phyloP scores from a whole-genome alignment of 2,797 vertebrate genomes.

The Hirundo rustica region DNA sequence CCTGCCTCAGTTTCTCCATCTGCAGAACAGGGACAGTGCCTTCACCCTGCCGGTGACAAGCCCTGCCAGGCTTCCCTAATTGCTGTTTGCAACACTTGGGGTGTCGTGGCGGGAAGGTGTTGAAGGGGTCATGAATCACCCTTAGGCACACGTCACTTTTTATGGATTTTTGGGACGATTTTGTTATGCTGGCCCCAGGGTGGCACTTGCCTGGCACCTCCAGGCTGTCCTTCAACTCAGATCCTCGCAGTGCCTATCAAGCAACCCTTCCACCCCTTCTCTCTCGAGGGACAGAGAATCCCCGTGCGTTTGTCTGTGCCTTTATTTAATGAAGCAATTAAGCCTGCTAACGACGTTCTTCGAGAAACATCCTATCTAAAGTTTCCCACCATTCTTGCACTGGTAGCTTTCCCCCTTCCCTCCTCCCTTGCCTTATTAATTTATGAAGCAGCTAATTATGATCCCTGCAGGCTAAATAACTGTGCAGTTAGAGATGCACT shows the following conservation, averaged over 20 bases:
- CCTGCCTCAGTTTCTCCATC: conserved; percentile 10
- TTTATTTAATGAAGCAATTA: conserved; percentile 72
- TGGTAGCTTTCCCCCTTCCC: conserved; percentile 63
- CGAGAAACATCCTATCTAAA: conserved; percentile 77
- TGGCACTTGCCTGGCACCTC: background rate
- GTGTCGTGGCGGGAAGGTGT: background rate
- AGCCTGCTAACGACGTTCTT: conserved; percentile 74
- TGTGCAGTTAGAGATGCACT: conserved; percentile 79
- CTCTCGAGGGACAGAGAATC: conserved; percentile 10
- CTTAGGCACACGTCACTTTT: background rate
- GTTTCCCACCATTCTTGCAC: conserved; percentile 78
- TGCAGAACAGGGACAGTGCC: background rate
- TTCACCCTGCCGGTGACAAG: background rate
- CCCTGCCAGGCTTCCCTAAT: background rate
- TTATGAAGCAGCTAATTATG: conserved; percentile 81
- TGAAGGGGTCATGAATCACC: background rate
- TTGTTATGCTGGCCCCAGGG: background rate
- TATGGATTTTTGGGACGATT: background rate
- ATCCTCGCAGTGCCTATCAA: background rate
- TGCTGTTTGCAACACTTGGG: background rate
- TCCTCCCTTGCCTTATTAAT: conserved; percentile 80
- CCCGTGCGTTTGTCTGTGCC: background rate
- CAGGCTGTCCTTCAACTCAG: background rate
- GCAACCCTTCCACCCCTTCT: background rate
- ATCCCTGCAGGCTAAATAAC: conserved; percentile 81